Evolutionary conservation across 1,140 invertebrate species (phyloP).

Genomic region (Octopus sinensis): DNA sequence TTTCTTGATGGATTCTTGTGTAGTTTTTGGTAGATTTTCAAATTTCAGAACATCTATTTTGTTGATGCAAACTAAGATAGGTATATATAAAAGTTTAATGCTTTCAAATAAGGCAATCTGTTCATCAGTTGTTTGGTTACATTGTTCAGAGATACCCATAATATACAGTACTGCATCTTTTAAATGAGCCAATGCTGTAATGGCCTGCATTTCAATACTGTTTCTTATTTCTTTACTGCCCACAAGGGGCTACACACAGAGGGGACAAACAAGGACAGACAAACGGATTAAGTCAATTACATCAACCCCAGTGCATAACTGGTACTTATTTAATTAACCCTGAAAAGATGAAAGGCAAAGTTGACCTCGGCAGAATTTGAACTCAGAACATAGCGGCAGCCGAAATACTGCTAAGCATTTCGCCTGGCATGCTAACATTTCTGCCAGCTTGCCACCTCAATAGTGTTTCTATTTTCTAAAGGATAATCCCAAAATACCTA

Average conservation of each 20-base stretch:
- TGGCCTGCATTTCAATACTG: slow-evolving; percentile 99
- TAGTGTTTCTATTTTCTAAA: slow-evolving; percentile 91
- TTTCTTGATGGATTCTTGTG: slow-evolving; percentile 63
- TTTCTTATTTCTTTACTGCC: slow-evolving; percentile 61
- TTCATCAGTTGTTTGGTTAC: slow-evolving; percentile 87
- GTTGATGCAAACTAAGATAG: slow-evolving; percentile 86
- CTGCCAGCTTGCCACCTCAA: slow-evolving; percentile 51
- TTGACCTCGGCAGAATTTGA: no score
- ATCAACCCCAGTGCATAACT: no score
- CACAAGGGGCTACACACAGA: no score
- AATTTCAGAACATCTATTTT: slow-evolving; percentile 86
- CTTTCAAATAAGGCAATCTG: slow-evolving; percentile 81
- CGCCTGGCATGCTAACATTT: no score
- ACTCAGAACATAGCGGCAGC: no score
- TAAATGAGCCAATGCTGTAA: slow-evolving; percentile 95
- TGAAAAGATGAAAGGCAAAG: no score
- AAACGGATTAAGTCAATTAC: no score
- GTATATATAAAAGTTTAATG: slow-evolving; percentile 96
- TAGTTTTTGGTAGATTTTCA: slow-evolving; percentile 73
- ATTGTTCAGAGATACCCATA: slow-evolving; percentile 94
- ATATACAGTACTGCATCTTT: slow-evolving; percentile 91
- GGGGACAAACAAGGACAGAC: no score
- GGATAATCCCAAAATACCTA: slow-evolving; percentile 96
- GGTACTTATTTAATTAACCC: no score
- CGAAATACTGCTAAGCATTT: no score